Evolutionary conservation across 1,140 invertebrate species (phyloP).

Genomic region (Oreohelix idahoensis): DNA sequence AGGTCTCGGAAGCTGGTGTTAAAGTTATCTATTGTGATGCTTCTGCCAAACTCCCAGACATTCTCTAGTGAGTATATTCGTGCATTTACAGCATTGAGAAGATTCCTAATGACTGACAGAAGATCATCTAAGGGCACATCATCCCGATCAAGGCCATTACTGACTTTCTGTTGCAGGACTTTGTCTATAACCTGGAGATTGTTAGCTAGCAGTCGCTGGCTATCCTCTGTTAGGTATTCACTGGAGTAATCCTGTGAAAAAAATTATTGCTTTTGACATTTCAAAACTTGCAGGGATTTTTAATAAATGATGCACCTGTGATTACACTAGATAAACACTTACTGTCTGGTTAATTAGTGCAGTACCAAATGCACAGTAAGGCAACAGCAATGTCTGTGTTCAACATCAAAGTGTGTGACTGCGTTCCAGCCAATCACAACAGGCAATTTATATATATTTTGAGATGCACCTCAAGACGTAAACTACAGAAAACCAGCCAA

Average conservation of each 20-base stretch:
- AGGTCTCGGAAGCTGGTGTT: constrained; percentile 22
- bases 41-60: constrained; percentile 27
- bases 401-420: too few species aligned
- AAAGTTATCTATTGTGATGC: constrained; percentile 31
- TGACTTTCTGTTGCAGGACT: constrained; percentile 43
- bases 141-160: constrained; percentile 45
- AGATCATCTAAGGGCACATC: constrained; percentile 50
- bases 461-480: too few species aligned
- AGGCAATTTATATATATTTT: too few species aligned
- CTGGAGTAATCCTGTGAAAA: constrained; percentile 50
- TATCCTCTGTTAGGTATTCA: constrained; percentile 53
- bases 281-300: too few species aligned
- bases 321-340: too few species aligned
- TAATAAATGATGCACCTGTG: too few species aligned
- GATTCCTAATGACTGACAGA: constrained; percentile 47
- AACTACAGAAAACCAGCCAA: too few species aligned
- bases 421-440: too few species aligned
- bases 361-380: too few species aligned
- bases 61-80: constrained; percentile 1
- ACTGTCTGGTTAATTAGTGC: too few species aligned
- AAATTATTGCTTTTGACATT: too few species aligned
- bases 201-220: constrained; percentile 43
- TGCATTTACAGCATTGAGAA: constrained; percentile 51
- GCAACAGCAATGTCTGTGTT: too few species aligned
- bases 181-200: constrained; percentile 45